Percentiles rank a stretch among this genome's conserved stretches.
Evolutionary conservation across 2,797 vertebrate species (phyloP).

Genomic region (Podargus strigoides): DNA sequence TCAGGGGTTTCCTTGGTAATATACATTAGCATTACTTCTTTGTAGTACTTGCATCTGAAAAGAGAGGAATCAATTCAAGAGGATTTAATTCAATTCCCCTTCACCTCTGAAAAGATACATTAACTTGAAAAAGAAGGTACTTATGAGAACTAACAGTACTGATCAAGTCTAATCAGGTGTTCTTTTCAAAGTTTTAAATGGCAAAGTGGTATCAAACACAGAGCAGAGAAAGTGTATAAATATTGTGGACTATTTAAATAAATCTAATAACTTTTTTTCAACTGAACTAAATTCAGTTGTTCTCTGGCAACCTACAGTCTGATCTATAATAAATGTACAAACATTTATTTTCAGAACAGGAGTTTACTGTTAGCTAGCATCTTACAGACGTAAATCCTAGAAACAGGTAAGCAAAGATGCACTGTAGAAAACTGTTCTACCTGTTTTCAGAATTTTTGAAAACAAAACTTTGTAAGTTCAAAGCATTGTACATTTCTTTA

Average conservation of each 20-base stretch:
- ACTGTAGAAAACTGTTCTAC: not conserved
- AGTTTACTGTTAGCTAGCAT: not conserved
- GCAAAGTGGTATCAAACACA: not conserved
- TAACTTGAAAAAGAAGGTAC: not conserved
- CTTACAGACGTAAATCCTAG: not conserved
- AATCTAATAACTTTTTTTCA: not conserved
- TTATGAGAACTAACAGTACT: not conserved
- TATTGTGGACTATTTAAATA: not conserved
- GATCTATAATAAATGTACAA: not conserved
- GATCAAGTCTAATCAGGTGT: not conserved
- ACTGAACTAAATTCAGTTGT: not conserved
- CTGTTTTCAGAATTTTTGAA: not conserved
- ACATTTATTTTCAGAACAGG: not conserved
- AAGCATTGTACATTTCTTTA: not conserved
- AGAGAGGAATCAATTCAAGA: not conserved
- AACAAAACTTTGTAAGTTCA: not conserved
- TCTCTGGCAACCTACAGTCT: not conserved
- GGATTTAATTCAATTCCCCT: not conserved
- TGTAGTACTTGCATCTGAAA: not conserved
- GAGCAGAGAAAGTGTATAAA: not conserved
- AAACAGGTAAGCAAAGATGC: not conserved
- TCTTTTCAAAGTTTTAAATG: not conserved
- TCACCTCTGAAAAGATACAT: not conserved
- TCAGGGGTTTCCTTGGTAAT: rapidly evolving
- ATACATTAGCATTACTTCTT: not conserved